Evolutionary conservation across 1,140 invertebrate species (phyloP), one percentile per base, ranked within the genome.

Genomic region (Drosophila truncata): DNA sequence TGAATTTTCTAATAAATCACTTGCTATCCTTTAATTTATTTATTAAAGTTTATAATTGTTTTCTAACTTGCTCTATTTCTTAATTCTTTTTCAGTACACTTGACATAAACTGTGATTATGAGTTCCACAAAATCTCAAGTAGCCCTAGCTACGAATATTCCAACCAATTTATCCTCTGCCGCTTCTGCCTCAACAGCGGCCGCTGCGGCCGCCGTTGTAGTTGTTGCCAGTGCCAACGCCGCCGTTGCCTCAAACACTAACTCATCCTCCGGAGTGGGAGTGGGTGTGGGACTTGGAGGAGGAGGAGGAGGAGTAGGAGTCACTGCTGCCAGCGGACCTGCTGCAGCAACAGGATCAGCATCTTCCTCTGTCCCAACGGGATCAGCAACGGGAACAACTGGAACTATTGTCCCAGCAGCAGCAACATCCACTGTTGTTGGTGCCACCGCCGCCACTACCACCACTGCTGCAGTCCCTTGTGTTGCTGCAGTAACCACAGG

Each of bases 81-180:
- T 31, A 16, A 50, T 49, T 39, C 33, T 9, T 77, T 80, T 35
- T 35, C 69, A 90, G 86, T 86, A 86, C 79, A 91, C 85, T 91
- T 91, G 90, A 87, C 87, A 87, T 91, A 86, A 91, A 87, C 82
- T 91, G 82, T 91, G 91, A 92, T 92, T 92, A 92, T 92, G 91
- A 92, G 91, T 92, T 92, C 91, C 85, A 91, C 91, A 91, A 92
- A 92, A 91, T 91, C 91, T 86, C 91, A 92, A 91, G 91, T 92
- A 92, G 91, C 91, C 67, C 80, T 92, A 62, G 91, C 91, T 92
- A 91, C 91, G 79, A 92, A 91, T 91, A 91, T 92, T 88, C 90
- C 91, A 92, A 92, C 78, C 80, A 91, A 86, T 85, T 91, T 91
- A 86, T 75, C 79, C 79, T 85, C 87, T 78, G 83, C 83, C 78